Conservation (phyloP, 2,113 vertebrate species). For the Cariama cristata region DNA sequence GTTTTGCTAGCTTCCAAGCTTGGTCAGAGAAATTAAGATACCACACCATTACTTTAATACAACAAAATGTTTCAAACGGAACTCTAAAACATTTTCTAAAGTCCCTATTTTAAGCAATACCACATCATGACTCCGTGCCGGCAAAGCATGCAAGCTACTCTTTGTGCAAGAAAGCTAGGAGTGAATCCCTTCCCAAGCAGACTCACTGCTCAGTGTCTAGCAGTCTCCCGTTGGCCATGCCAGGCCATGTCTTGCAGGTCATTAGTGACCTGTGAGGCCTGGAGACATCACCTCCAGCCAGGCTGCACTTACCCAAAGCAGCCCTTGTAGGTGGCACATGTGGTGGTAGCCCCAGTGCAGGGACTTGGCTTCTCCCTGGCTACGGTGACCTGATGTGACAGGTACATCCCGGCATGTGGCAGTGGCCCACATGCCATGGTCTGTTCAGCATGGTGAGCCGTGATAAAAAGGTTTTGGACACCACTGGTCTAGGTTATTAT, state of each 20-base stretch:
- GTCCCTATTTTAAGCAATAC: not conserved
- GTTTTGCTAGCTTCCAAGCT: not conserved
- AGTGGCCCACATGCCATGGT: not conserved
- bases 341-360: not conserved
- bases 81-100: not conserved
- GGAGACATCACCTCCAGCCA: not conserved
- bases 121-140: not conserved
- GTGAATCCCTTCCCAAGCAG: not conserved
- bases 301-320: not conserved
- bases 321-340: not conserved
- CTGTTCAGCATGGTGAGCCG: not conserved
- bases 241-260: not conserved
- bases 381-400: rapidly evolving
- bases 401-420: rapidly evolving
- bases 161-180: not conserved
- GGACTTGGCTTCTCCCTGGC: not conserved
- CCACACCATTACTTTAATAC: not conserved
- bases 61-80: not conserved
- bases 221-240: not conserved
- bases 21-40: not conserved
- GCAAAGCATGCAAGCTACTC: not conserved
- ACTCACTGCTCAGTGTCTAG: not conserved
- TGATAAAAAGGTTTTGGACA: not conserved
- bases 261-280: not conserved
- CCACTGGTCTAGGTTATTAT: not conserved